A percentile compares a stretch with the other conserved stretches of the same genome.
Evolutionary conservation across 2,113 vertebrate genomes (phyloP).

Genomic region (Pluvianellus socialis): DNA sequence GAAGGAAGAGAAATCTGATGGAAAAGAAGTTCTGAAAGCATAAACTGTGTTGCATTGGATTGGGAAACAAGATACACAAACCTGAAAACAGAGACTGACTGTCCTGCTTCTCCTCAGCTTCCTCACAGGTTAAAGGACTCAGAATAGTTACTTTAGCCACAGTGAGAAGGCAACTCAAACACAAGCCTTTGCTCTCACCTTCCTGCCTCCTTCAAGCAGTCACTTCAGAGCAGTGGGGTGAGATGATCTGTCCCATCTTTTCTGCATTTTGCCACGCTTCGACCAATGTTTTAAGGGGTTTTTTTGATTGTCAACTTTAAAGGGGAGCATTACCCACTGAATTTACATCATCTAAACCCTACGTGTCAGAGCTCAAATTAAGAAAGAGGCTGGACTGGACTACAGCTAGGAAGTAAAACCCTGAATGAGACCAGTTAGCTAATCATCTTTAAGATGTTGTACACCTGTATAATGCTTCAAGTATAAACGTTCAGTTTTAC

Average conservation of each 20-base stretch:
- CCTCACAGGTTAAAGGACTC: background rate
- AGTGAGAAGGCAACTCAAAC: background rate
- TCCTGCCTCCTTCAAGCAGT: background rate
- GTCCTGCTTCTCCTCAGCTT: background rate
- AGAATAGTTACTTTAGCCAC: background rate
- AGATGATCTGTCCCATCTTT: background rate
- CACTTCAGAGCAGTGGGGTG: background rate
- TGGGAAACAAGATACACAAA: background rate
- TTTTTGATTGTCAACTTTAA: background rate
- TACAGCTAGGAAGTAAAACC: background rate
- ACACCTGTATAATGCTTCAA: background rate
- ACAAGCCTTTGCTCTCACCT: background rate
- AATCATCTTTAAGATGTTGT: background rate
- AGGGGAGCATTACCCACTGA: fast-evolving
- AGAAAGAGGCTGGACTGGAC: background rate
- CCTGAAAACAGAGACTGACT: background rate
- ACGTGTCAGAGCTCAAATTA: background rate
- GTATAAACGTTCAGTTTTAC: background rate
- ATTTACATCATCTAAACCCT: background rate
- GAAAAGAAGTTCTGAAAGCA: background rate
- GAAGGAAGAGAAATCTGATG: background rate
- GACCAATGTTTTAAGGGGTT: background rate
- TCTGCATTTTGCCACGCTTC: background rate
- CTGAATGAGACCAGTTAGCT: background rate
- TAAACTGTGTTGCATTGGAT: background rate